A percentile compares a stretch with the other conserved stretches of the same genome.
Evolutionary conservation across 1,140 invertebrate genomes (phyloP).

Genomic region (Acyrthosiphon pisum): DNA sequence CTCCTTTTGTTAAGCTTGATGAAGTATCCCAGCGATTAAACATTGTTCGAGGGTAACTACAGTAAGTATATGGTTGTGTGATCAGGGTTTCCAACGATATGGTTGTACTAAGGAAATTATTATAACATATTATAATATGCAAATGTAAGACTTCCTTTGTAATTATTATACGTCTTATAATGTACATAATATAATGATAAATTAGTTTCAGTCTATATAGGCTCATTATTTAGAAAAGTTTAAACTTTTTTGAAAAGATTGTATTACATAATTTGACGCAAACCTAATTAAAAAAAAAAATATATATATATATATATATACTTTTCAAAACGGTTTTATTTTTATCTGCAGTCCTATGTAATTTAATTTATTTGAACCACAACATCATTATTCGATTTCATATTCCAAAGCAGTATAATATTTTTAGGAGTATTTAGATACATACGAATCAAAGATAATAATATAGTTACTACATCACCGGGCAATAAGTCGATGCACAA

Average conservation of each 20-base stretch:
- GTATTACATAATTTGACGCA: neutral
- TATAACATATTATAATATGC: neutral
- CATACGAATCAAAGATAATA: neutral
- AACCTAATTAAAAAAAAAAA: too few species aligned
- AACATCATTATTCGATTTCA: neutral
- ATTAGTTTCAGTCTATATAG: neutral
- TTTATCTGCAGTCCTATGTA: neutral
- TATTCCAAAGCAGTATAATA: neutral
- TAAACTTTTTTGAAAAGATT: neutral
- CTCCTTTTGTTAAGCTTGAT: constrained; percentile 31
- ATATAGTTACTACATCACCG: neutral
- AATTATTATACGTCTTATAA: neutral
- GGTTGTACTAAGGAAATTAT: neutral
- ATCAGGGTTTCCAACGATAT: neutral
- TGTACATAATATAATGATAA: neutral
- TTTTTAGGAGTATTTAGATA: neutral
- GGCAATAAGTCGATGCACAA: neutral
- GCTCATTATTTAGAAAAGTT: neutral
- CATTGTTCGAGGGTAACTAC: constrained; percentile 18
- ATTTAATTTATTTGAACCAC: neutral
- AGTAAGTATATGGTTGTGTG: neutral
- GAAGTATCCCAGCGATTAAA: constrained; percentile 1
- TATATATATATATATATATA: too few species aligned
- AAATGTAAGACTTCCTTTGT: neutral
- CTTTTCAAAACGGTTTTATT: neutral